Conservation (phyloP, 2,797 vertebrate genomes). For the Selene dorsalis region DNA sequence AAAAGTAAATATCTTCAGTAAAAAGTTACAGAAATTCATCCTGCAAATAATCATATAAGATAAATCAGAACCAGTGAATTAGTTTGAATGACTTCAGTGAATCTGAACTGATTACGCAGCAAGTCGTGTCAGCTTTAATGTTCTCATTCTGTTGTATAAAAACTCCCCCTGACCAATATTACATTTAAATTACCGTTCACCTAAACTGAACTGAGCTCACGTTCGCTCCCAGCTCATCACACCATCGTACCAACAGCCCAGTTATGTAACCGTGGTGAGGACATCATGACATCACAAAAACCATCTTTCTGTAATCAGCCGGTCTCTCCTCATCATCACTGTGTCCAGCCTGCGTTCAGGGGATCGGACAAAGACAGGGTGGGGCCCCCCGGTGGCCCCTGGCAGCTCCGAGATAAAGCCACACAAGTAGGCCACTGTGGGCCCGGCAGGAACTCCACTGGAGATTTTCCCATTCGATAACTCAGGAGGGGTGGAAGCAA, state of each 20-base stretch:
- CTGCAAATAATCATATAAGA: not conserved
- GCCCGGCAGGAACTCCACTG: conserved; percentile 67
- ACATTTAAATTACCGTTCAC: not conserved
- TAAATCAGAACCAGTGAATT: not conserved
- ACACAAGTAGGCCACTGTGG: conserved; percentile 68
- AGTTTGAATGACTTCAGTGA: not conserved
- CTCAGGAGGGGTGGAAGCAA: conserved; percentile 51
- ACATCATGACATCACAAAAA: conserved; percentile 58
- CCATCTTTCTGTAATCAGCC: conserved; percentile 54
- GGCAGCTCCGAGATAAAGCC: conserved; percentile 68
- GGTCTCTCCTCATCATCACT: conserved; percentile 28
- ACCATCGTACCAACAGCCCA: not conserved
- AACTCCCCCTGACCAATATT: not conserved
- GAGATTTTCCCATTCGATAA: conserved; percentile 85
- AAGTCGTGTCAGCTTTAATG: not conserved
- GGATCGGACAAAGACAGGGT: conserved; percentile 63
- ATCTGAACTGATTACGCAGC: not conserved
- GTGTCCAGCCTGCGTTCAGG: conserved; percentile 42
- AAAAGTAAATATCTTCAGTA: not conserved
- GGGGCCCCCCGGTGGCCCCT: conserved; percentile 49
- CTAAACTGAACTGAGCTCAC: not conserved
- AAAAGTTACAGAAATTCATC: not conserved
- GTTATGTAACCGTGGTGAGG: conserved; percentile 30
- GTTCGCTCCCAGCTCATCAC: not conserved
- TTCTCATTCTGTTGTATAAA: not conserved